phyloP scores from a whole-genome alignment of 1,140 invertebrate genomes.

The Temnothorax nylanderi region DNA sequence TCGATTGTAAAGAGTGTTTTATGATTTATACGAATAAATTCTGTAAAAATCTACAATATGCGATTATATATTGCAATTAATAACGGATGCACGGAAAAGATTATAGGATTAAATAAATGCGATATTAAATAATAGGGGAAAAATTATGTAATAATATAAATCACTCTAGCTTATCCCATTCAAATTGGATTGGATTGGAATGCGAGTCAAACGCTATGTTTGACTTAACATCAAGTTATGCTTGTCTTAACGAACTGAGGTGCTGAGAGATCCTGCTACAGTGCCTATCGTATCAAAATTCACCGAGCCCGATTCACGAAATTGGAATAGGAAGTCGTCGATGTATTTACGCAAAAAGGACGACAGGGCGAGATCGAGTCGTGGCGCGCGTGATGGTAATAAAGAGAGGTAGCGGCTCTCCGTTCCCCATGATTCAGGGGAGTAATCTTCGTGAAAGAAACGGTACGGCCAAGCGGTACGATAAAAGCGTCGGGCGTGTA shows the following conservation, averaged over 20 bases:
- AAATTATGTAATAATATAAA: constrained; percentile 21
- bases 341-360: not conserved
- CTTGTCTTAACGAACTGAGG: constrained; percentile 7
- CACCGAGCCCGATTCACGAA: constrained; percentile 13
- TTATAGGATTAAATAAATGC: not conserved
- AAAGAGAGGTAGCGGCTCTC: constrained; percentile 10
- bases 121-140: not conserved
- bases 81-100: not conserved
- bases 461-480: constrained; percentile 9
- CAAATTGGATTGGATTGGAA: not conserved
- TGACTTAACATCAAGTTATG: too few species aligned
- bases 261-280: not conserved
- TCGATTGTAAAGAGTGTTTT: not conserved
- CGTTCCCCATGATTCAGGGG: constrained; percentile 25
- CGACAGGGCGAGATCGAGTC: constrained; percentile 1
- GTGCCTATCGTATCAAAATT: constrained; percentile 38
- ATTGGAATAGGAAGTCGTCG: constrained; percentile 25
- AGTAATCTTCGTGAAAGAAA: constrained; percentile 61
- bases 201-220: too few species aligned
- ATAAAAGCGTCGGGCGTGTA: constrained; percentile 46
- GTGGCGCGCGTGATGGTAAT: constrained; percentile 20
- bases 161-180: not conserved
- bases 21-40: not conserved
- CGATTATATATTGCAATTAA: not conserved
- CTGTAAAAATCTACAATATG: not conserved